Conservation (phyloP, 2,888 invertebrate genomes). For the Orthosia cruda region DNA sequence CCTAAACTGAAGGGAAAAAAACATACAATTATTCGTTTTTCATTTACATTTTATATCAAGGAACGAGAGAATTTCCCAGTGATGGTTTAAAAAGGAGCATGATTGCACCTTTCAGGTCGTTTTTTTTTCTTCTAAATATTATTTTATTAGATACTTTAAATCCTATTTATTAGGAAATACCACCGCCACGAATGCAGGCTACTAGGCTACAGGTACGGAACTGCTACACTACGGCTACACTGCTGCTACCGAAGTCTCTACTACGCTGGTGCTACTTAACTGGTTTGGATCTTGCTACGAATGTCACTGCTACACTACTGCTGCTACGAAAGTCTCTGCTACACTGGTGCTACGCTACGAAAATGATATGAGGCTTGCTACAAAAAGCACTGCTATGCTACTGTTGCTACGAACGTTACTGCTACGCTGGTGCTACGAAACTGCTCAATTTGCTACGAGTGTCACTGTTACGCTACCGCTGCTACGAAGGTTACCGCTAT, state of each 20-base stretch:
- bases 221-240: neutral
- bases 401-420: neutral
- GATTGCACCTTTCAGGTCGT: neutral
- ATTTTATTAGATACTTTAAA: slow-evolving; percentile 8
- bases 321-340: neutral
- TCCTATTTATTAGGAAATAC: neutral
- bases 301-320: neutral
- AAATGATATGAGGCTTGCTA: neutral
- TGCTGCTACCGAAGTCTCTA: neutral
- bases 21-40: slow-evolving; percentile 4
- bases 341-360: too few species aligned
- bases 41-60: neutral
- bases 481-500: neutral
- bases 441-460: neutral
- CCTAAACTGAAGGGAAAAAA: neutral
- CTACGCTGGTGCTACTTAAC: neutral
- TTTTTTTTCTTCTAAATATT: neutral
- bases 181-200: neutral
- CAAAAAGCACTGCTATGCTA: too few species aligned
- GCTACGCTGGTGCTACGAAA: neutral
- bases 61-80: neutral
- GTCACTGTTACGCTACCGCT: neutral
- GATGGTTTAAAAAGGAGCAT: neutral
- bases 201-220: neutral
- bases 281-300: neutral